These are phyloP conservation scores for Xiphorhynchus elegans DNA, from an alignment of 2,113 vertebrate genomes.

Conservation along the genomic window DNA sequence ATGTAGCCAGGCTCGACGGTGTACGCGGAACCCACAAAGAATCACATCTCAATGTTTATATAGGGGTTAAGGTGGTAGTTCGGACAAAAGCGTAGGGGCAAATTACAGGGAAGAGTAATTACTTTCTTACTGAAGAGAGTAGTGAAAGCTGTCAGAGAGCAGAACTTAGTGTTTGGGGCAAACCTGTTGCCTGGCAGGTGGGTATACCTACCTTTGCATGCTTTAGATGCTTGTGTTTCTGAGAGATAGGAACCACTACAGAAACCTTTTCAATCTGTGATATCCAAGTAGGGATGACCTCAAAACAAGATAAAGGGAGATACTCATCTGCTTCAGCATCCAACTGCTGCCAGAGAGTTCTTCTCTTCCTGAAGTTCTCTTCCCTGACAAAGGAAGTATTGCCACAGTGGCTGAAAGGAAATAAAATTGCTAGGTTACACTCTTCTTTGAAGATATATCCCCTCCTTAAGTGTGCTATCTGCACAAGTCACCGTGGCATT, in stretches of 20 bases:
- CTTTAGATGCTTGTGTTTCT: not conserved
- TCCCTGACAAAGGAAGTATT: not conserved
- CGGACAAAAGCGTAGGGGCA: not conserved
- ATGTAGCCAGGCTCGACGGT: not conserved
- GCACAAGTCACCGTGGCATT: not conserved
- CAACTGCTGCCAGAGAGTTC: not conserved
- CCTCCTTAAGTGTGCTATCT: not conserved
- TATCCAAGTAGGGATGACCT: not conserved
- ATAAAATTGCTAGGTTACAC: not conserved
- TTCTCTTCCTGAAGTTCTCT: not conserved
- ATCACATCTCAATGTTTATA: not conserved
- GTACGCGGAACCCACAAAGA: not conserved
- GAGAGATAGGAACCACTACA: not conserved
- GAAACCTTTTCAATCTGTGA: not conserved
- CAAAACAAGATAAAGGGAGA: not conserved
- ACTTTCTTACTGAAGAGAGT: not conserved
- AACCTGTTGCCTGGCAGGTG: not conserved
- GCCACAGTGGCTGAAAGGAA: not conserved
- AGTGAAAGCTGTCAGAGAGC: not conserved
- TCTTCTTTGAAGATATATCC: not conserved
- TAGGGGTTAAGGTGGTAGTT: not conserved
- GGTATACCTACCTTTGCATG: not conserved
- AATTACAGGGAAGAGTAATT: not conserved
- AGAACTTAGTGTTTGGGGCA: not conserved
- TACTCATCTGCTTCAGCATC: not conserved